Conservation (phyloP, 1,140 invertebrate genomes). For the Zaprionus camerounensis region DNA sequence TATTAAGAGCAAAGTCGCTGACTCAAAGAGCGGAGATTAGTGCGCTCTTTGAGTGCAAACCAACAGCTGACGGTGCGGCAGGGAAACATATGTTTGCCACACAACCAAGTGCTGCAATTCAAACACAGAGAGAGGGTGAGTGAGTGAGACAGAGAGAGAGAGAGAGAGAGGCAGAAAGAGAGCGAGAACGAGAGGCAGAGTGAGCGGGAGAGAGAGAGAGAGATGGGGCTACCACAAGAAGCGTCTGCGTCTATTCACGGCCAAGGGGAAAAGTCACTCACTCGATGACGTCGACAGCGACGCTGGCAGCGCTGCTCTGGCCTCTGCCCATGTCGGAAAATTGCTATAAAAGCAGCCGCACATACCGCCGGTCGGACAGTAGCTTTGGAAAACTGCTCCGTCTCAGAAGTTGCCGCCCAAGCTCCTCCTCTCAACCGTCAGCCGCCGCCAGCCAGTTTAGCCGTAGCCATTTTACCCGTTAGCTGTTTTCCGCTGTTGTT, state of each 20-base stretch:
- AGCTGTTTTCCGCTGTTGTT: slow-evolving; percentile 25
- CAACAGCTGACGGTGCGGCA: slow-evolving; percentile 42
- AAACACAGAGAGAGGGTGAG: neutral
- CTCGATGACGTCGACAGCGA: slow-evolving; percentile 39
- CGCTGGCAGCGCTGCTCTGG: slow-evolving; percentile 47
- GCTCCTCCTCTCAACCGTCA: slow-evolving; percentile 43
- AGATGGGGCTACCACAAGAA: slow-evolving; percentile 7
- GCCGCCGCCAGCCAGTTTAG: slow-evolving; percentile 34
- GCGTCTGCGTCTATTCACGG: slow-evolving; percentile 56
- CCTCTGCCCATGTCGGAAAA: slow-evolving; percentile 57
- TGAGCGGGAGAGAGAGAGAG: neutral
- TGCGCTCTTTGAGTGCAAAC: slow-evolving; percentile 22
- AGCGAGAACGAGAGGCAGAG: neutral
- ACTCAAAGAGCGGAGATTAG: neutral
- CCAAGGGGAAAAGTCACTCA: slow-evolving; percentile 75
- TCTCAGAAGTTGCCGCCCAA: slow-evolving; percentile 70
- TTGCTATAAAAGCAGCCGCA: slow-evolving; percentile 70
- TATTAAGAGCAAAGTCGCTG: neutral
- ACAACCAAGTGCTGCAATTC: slow-evolving; percentile 13
- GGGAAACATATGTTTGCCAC: slow-evolving; percentile 49
- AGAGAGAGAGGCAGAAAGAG: neutral
- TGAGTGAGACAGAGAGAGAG: neutral
- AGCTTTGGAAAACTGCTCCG: slow-evolving; percentile 80
- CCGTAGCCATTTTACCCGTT: slow-evolving; percentile 31
- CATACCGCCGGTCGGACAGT: slow-evolving; percentile 74